These are phyloP conservation scores for Trididemnum miniatum DNA, from an alignment of 23 tunicate species.

Conservation along the genomic window DNA sequence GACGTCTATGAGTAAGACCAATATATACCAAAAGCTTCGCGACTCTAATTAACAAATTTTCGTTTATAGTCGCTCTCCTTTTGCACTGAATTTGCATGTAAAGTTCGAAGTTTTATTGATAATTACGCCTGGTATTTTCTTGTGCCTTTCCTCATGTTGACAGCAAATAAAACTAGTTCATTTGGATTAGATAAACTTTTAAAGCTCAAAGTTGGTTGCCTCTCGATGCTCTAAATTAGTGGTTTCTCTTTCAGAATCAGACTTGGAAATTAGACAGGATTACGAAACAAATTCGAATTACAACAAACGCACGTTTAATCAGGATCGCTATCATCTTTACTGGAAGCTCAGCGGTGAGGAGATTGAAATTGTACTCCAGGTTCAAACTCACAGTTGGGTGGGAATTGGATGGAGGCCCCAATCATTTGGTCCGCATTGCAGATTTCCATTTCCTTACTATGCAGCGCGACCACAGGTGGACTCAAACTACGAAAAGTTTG, in stretches of 20 bases:
- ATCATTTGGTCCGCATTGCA: slow-evolving; percentile 23
- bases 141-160: too few relatives aligned
- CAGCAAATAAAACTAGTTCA: too few relatives aligned
- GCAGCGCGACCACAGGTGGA: slow-evolving; percentile 13
- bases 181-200: too few relatives aligned
- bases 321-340: slow-evolving; percentile 16
- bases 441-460: slow-evolving; percentile 17
- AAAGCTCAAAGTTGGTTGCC: too few relatives aligned
- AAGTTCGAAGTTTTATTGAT: too few relatives aligned
- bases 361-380: slow-evolving; percentile 71
- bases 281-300: slow-evolving; percentile 42
- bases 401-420: slow-evolving; percentile 86
- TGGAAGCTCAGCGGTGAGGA: slow-evolving; percentile 40
- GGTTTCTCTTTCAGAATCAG: slow-evolving; percentile 25
- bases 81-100: too few relatives aligned
- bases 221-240: too few relatives aligned
- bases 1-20: too few relatives aligned
- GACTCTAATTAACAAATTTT: too few relatives aligned
- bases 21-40: too few relatives aligned
- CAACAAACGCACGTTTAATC: slow-evolving; percentile 19
- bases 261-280: slow-evolving; percentile 27
- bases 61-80: too few relatives aligned
- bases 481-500: background rate
- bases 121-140: too few relatives aligned
- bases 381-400: slow-evolving; percentile 69